These are phyloP conservation scores for Erebia ligea DNA, from an alignment of 2,888 invertebrate species.

Conservation along the genomic window DNA sequence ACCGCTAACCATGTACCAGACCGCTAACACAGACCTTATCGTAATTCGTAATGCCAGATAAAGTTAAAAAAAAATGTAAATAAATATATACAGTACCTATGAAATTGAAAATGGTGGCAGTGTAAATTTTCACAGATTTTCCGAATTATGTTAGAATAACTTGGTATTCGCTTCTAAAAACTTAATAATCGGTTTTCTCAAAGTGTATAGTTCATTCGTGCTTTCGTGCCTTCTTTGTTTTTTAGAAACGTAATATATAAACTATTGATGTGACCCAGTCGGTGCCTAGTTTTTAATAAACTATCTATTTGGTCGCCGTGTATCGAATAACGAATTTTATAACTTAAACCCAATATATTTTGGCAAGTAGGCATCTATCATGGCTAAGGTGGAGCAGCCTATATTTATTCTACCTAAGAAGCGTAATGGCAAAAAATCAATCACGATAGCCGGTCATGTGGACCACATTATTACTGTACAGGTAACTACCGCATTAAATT, in stretches of 20 bases:
- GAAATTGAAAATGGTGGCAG: slow-evolving; percentile 37
- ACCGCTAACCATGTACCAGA: too few species aligned
- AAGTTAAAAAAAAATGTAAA: slow-evolving; percentile 31
- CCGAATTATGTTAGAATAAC: not conserved
- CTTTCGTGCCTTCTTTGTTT: not conserved
- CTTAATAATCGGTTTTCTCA: not conserved
- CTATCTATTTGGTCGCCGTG: too few species aligned
- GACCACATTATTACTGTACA: slow-evolving; percentile 85
- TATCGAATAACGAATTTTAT: not conserved
- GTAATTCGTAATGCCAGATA: slow-evolving; percentile 18
- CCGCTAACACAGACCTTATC: too few species aligned
- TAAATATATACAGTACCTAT: too few species aligned
- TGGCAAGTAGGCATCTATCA: slow-evolving; percentile 37
- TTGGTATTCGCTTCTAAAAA: not conserved
- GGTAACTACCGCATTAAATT: slow-evolving; percentile 55
- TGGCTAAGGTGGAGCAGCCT: slow-evolving; percentile 78
- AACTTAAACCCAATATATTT: not conserved
- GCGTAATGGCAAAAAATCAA: slow-evolving; percentile 82
- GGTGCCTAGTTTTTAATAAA: too few species aligned
- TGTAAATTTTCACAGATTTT: slow-evolving; percentile 24
- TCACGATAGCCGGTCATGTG: slow-evolving; percentile 80
- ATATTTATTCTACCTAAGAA: slow-evolving; percentile 84
- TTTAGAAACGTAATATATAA: not conserved
- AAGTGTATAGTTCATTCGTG: not conserved
- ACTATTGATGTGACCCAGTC: too few species aligned